Percentiles rank a stretch among this genome's conserved stretches.
Evolutionary conservation across 35 echinoderm and acorn worm species (phyloP).

Genomic region (Lytechinus pictus): DNA sequence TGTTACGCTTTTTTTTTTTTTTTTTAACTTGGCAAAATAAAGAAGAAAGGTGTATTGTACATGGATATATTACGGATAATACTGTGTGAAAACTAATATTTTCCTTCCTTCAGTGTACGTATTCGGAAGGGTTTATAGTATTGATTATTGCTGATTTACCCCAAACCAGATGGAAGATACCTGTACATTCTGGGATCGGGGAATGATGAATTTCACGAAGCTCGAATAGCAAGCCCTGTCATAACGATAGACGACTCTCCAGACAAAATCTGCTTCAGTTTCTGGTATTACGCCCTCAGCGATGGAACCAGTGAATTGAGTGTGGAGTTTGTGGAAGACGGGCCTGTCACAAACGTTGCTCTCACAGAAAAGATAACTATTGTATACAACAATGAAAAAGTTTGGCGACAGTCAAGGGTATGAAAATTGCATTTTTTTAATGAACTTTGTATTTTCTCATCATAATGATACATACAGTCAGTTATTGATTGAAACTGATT

Average conservation of each 20-base stretch:
- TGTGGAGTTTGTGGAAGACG: not conserved
- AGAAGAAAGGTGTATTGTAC: no score
- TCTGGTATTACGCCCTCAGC: not conserved
- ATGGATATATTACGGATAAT: no score
- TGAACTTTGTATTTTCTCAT: no score
- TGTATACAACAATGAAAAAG: not conserved
- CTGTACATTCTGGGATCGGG: not conserved
- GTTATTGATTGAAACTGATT: no score
- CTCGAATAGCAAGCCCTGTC: not conserved
- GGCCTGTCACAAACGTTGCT: not conserved
- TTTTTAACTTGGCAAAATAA: no score
- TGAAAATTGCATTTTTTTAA: not conserved
- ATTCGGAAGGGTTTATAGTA: no score
- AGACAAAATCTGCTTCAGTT: not conserved
- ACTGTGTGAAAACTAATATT: no score
- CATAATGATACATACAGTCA: no score
- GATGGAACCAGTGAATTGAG: not conserved
- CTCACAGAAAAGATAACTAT: not conserved
- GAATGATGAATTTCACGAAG: not conserved
- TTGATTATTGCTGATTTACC: no score
- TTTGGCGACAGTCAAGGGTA: slow-evolving; percentile 6
- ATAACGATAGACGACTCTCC: not conserved
- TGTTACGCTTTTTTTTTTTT: no score
- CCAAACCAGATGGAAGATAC: not conserved
- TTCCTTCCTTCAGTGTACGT: no score